Base-by-base conservation (phyloP, 2,888 invertebrate genomes). In the Quadriops clusia region DNA sequence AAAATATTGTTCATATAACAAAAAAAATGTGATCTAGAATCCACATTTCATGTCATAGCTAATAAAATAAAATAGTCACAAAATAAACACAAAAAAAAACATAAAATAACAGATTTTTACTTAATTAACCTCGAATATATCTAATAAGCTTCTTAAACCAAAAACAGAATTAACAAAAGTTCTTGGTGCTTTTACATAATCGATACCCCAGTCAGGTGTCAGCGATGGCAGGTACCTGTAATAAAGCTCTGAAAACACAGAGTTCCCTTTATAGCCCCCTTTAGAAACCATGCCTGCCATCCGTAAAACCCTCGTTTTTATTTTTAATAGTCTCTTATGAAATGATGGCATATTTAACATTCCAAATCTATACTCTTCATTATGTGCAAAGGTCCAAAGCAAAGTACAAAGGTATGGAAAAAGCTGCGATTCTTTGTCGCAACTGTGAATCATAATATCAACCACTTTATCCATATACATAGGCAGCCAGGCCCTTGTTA, bases 321-420 rank as follows among this genome's bases (percentile, higher is more conserved):
- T 56, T 40, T 51, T 56, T 2, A 22, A 9, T 7, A 60, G 29
- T 32, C 44, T 47, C 15, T 47, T 46, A 1, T 40, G 13, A 9
- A 56, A 34, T 32, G 53, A 49, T 1, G 54, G 55, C 8, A 54
- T 20, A 6, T 25, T 29, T 4, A 40, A 23, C 18, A 54, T 56
- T 44, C 63, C 64, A 56, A 61, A 46, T 45, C 56, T 63, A 29
- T 68, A 57, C 28, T 50, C 46, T 6, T 65, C 59, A 32, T 68
- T 68, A 44, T 72, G 70, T 0, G 68, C 61, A 50, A 77, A 76
- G 7, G 78, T 57, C 77, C 77, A 79, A 21, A 79, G 53, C 17
- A 77, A 64, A 0, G 79, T 78, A 28, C 72, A 70, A 15, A 79
- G 52, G 13, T 71, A 68, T 42, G 74, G 72, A 44, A 77, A 77